Evolutionary conservation across 2,888 invertebrate species (phyloP), one percentile per base, ranked within the genome.

Genomic region (Phrixothrix hirtus): DNA sequence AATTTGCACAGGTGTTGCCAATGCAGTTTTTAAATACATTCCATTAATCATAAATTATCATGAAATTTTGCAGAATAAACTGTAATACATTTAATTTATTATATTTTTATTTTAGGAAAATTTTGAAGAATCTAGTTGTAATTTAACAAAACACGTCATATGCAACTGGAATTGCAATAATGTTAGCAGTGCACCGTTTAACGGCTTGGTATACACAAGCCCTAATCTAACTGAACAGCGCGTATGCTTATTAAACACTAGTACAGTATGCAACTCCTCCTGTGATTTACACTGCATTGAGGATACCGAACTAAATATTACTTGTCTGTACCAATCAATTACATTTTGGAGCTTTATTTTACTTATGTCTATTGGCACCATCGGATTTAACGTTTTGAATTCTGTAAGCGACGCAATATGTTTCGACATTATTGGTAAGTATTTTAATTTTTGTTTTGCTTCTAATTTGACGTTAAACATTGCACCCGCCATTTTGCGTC

Each of bases 381-480:
- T 91, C 49, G 87, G 88, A 1, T 92, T 87, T 68, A 92, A 91
- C 71, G 92, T 95, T 0, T 84, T 87, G 21, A 89, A 93, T 66
- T 91, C 89, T 35, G 86, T 95, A 27, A 89, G 90, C 27, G 95
- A 95, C 74, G 92, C 94, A 0, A 87, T 95, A 17, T 92, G 93
- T 71, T 94, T 94, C 68, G 91, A 94, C 73, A 83, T 92, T 14
- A 78, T 95, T 27, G 91, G 90, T 84, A 72, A 77, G 78, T 72
- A 7, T 13, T 11, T 6, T 15, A 7, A 21, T 14, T n/a, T n/a
- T n/a, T n/a, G n/a, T n/a, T n/a, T n/a, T n/a, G n/a, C n/a, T n/a
- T n/a, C n/a, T n/a, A n/a, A n/a, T n/a, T n/a, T n/a, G n/a, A n/a
- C n/a, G n/a, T n/a, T n/a, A n/a, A n/a, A n/a, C n/a, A n/a, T n/a